These are phyloP conservation scores for Neosilurus hyrtlii DNA, from an alignment of 2,797 vertebrate species.

Conservation along the genomic window DNA sequence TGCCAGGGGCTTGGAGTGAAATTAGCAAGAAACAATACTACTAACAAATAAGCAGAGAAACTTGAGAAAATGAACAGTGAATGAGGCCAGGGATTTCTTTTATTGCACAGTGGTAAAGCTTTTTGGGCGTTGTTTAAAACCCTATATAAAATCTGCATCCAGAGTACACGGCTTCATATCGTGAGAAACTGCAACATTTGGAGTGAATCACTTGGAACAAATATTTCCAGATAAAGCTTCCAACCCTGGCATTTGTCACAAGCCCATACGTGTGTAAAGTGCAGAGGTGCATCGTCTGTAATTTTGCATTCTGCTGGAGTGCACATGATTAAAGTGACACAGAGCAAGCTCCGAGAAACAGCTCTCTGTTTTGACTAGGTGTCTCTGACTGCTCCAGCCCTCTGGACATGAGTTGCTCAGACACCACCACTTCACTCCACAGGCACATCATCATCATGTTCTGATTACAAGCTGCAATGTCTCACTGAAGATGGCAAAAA, in stretches of 20 bases:
- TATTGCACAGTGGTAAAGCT: slow-evolving; percentile 12
- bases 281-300: slow-evolving; percentile 16
- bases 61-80: not conserved
- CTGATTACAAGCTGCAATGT: slow-evolving; percentile 75
- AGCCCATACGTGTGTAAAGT: slow-evolving; percentile 25
- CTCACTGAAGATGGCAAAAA: slow-evolving; percentile 58
- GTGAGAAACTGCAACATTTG: slow-evolving; percentile 26
- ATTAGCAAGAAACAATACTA: slow-evolving; percentile 15
- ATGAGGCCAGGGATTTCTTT: slow-evolving; percentile 21
- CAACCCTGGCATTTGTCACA: slow-evolving; percentile 30
- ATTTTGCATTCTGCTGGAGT: slow-evolving; percentile 24
- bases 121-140: slow-evolving; percentile 32
- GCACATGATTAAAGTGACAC: slow-evolving; percentile 37
- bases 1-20: slow-evolving; percentile 1
- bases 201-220: slow-evolving; percentile 6
- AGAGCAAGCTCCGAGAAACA: slow-evolving; percentile 49
- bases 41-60: slow-evolving; percentile 35
- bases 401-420: slow-evolving; percentile 67
- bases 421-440: slow-evolving; percentile 63
- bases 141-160: slow-evolving; percentile 14
- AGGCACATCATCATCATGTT: slow-evolving; percentile 57
- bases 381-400: slow-evolving; percentile 61
- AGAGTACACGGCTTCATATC: not conserved
- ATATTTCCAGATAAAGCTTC: slow-evolving; percentile 28
- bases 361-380: slow-evolving; percentile 73